phyloP scores from a whole-genome alignment of 2,113 vertebrate species.

The Sorex fumeus region DNA sequence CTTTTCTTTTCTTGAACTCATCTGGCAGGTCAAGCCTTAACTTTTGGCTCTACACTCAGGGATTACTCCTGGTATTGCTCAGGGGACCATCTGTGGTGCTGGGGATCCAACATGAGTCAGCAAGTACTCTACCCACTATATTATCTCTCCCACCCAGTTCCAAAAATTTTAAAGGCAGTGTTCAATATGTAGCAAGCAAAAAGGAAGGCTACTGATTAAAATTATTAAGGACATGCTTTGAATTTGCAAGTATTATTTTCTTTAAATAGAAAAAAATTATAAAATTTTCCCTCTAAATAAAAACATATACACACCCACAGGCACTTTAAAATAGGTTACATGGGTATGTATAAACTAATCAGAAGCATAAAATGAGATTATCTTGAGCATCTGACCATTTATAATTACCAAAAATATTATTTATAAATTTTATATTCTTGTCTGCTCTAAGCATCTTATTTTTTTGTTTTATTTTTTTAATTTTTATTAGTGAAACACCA shows the following conservation, averaged over 20 bases:
- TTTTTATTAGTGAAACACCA: too few relatives aligned
- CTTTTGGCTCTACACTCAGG: too few relatives aligned
- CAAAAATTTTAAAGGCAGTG: slow-evolving; percentile 9
- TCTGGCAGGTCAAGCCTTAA: too few relatives aligned
- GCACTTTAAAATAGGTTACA: not conserved
- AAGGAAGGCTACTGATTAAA: slow-evolving; percentile 24
- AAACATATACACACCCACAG: not conserved
- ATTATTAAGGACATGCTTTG: slow-evolving; percentile 33
- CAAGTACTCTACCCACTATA: too few relatives aligned
- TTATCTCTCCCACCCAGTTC: not conserved
- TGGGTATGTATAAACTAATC: not conserved
- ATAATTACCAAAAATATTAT: not conserved
- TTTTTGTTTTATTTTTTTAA: too few relatives aligned
- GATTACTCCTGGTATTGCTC: too few relatives aligned
- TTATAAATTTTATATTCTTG: not conserved
- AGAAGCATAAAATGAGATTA: not conserved
- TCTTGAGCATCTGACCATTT: not conserved
- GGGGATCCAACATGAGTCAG: not conserved
- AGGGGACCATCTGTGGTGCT: not conserved
- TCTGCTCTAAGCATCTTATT: not conserved
- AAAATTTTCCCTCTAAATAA: not conserved
- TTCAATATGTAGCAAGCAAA: slow-evolving; percentile 22
- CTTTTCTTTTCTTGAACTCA: too few relatives aligned
- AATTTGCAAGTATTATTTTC: slow-evolving; percentile 47
- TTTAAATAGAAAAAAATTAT: slow-evolving; percentile 27